Conservation (phyloP, 2,888 invertebrate genomes). For the Microctonus aethiopoides region DNA sequence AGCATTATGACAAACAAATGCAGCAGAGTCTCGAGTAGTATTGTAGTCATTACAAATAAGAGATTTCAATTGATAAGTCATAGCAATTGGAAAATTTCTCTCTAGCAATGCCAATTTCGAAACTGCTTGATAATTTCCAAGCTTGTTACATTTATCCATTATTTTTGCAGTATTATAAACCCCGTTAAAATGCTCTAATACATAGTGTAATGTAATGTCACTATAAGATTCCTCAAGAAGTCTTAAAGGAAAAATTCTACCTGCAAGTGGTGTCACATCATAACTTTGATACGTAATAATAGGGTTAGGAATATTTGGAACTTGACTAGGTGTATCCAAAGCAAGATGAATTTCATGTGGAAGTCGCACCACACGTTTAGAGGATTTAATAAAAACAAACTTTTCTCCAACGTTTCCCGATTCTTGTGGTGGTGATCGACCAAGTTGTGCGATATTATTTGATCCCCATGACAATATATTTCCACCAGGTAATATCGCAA, state of each 20-base stretch:
- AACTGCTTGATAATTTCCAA: conserved; percentile 67
- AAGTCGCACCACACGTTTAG: conserved; percentile 78
- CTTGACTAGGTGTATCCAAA: conserved; percentile 64
- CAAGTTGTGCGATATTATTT: conserved; percentile 75
- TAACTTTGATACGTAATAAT: conserved; percentile 64
- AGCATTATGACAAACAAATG: not conserved
- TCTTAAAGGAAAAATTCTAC: conserved; percentile 55
- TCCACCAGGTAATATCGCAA: conserved; percentile 74
- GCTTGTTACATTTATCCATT: conserved; percentile 64
- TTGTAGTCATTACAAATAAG: conserved; percentile 52
- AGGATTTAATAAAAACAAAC: conserved; percentile 77
- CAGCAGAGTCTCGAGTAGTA: too few relatives aligned
- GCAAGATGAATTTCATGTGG: conserved; percentile 67
- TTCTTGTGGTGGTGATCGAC: conserved; percentile 70
- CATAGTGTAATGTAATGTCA: conserved; percentile 65
- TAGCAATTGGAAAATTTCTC: conserved; percentile 64
- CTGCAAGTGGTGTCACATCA: conserved; percentile 58
- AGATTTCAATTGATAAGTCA: conserved; percentile 65
- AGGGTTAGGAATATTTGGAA: conserved; percentile 64
- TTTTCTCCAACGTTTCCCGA: conserved; percentile 70
- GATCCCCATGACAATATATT: conserved; percentile 82
- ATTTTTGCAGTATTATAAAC: conserved; percentile 62
- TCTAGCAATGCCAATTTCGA: conserved; percentile 67
- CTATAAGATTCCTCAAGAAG: conserved; percentile 60
- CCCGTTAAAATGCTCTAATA: conserved; percentile 65